A percentile compares a stretch with the other conserved stretches of the same genome.
phyloP scores from a whole-genome alignment of 1,140 invertebrate species.

The Aphaenogaster ashmeadi region DNA sequence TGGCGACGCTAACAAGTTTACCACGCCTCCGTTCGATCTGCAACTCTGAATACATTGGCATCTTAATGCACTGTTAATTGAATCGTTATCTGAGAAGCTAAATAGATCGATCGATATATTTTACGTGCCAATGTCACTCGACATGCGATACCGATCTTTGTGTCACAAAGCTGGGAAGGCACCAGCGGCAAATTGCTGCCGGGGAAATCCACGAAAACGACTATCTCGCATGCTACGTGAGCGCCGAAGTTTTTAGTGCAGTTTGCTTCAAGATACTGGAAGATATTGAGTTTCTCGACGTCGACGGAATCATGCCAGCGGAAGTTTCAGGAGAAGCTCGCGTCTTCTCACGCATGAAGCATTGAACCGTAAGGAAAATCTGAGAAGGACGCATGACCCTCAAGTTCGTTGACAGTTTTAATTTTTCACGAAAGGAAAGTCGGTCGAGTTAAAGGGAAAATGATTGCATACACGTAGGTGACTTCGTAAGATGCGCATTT shows the following conservation, averaged over 20 bases:
- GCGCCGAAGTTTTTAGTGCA: background rate
- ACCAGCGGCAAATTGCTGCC: background rate
- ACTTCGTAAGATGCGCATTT: background rate
- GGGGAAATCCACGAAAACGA: background rate
- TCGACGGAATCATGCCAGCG: conserved; percentile 11
- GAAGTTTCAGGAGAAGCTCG: conserved; percentile 2
- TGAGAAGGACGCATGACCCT: background rate
- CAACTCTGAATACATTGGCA: background rate
- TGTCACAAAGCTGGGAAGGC: background rate
- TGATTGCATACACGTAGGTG: background rate
- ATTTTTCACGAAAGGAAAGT: conserved; percentile 11
- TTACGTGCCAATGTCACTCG: background rate
- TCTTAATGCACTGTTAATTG: background rate
- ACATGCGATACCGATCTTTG: background rate
- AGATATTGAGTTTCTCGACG: conserved; percentile 37
- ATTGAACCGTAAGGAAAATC: conserved; percentile 25
- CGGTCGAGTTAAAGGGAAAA: background rate
- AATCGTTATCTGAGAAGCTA: conserved; percentile 11
- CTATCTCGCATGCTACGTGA: conserved; percentile 7
- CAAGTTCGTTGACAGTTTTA: conserved; percentile 32
- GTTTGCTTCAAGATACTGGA: conserved; percentile 29
- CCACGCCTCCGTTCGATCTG: background rate
- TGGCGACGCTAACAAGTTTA: background rate
- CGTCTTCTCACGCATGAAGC: background rate
- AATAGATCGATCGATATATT: background rate